A percentile compares a stretch with the other conserved stretches of the same genome.
phyloP scores from a whole-genome alignment of 2,797 vertebrate genomes.

The Sebastes iracundus region DNA sequence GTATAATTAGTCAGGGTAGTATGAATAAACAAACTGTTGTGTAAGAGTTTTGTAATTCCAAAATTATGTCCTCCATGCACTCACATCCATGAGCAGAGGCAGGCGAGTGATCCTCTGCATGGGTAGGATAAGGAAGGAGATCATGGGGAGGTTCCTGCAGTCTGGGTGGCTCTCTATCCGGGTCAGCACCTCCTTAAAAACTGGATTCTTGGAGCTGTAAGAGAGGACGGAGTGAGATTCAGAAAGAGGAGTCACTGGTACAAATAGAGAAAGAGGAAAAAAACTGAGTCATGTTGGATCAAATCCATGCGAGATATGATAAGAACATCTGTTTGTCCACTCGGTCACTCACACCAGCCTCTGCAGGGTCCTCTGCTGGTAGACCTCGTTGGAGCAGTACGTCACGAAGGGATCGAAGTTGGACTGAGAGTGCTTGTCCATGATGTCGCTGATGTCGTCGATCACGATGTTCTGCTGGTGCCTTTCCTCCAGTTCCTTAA shows the following conservation, averaged over 20 bases:
- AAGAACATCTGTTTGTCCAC: conserved; percentile 6
- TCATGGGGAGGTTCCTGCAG: conserved; percentile 95
- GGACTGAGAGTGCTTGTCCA: conserved; percentile 87
- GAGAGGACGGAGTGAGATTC: not conserved
- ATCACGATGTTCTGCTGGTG: conserved; percentile 92
- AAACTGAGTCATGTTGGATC: conserved; percentile 8
- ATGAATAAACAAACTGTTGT: conserved; percentile 53
- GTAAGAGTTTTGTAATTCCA: conserved; percentile 53
- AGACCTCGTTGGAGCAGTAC: conserved; percentile 98
- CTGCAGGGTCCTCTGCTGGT: conserved; percentile 96
- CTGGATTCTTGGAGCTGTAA: conserved; percentile 88
- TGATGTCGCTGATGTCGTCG: conserved; percentile 93
- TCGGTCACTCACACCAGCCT: conserved; percentile 89
- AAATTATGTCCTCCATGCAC: conserved; percentile 47
- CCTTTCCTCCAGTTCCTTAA: conserved; percentile 91
- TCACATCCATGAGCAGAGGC: conserved; percentile 97
- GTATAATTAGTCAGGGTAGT: not conserved
- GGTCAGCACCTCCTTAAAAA: conserved; percentile 90
- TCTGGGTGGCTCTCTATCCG: conserved; percentile 91
- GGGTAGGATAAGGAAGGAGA: conserved; percentile 98
- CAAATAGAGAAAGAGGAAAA: not conserved
- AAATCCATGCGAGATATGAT: conserved; percentile 25
- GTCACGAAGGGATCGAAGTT: conserved; percentile 96
- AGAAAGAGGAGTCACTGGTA: not conserved
- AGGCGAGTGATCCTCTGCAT: conserved; percentile 98